Evolutionary conservation across 2,888 invertebrate species (phyloP), one percentile per base, ranked within the genome.

Genomic region (Isotomurus palustris): DNA sequence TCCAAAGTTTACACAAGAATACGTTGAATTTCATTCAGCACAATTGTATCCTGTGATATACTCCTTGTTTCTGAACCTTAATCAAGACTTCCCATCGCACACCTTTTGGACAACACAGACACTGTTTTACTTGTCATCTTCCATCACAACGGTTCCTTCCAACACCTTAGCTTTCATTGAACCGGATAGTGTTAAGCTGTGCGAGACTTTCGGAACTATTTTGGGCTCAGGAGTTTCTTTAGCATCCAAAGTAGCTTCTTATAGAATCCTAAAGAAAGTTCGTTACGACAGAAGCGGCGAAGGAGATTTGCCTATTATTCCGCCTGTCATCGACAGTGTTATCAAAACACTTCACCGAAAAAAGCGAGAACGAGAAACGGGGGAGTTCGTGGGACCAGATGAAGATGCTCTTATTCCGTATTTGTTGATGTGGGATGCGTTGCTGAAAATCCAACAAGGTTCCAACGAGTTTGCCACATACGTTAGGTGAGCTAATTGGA

Each of bases 361-460:
- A 17, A 22, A 52, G 10, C 22, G 44, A 17, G 14, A 19, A 5
- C 5, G 38, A 12, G 53, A 58, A 19, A 35, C 45, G 17, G 51
- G 28, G 8, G 53, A 56, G 5, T 17, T 35, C 4, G 53, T 44
- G 2, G 24, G 35, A 10, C 12, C 29, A 21, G 14, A 32, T 17
- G 32, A 51, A 5, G 47, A 53, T 17, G 51, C 41, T 35, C 72
- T 52, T 60, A 68, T 62, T 62, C 61, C 66, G 1, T 71, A 70
- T 43, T 57, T 71, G 8, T 48, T 71, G 22, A 57, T 63, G 3
- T 72, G 72, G 72, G 67, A 66, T 51, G 59, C 70, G 3, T 53
- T 67, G 5, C 53, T 72, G 12, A 63, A 58, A 22, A 58, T 65
- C 40, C 68, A 68, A 29, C 57, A 59, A 21, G 56, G 50, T 14